A percentile compares a stretch with the other conserved stretches of the same genome.
phyloP scores from a whole-genome alignment of 2,888 invertebrate genomes.

The Chrysotoxum bicinctum region DNA sequence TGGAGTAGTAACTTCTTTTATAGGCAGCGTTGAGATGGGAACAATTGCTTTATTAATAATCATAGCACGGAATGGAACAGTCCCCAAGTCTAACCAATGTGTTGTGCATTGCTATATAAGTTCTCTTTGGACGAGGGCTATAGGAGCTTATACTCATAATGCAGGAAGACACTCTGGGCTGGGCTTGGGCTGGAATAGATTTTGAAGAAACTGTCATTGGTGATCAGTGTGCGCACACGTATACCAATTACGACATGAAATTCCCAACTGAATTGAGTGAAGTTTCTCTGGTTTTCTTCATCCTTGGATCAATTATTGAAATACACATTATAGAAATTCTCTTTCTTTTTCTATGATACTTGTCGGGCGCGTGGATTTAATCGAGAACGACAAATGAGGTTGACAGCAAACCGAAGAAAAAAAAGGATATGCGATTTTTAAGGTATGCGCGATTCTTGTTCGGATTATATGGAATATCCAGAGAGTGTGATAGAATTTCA shows the following conservation, averaged over 20 bases:
- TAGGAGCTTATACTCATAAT: conserved; percentile 30
- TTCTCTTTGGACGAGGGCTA: conserved; percentile 30
- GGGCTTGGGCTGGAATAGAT: conserved; percentile 3
- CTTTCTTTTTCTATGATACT: conserved; percentile 22
- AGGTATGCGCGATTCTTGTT: conserved; percentile 7
- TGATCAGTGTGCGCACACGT: conserved; percentile 61
- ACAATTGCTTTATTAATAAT: conserved; percentile 71
- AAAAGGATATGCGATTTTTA: conserved; percentile 1
- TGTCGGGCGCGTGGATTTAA: conserved; percentile 63
- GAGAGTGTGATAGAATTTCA: neutral
- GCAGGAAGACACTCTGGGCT: conserved; percentile 21
- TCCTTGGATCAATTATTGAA: conserved; percentile 45
- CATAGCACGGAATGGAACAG: conserved; percentile 48
- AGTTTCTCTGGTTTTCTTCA: conserved; percentile 8
- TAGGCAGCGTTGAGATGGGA: conserved; percentile 22
- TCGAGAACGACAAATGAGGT: conserved; percentile 67
- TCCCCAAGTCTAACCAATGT: conserved; percentile 22
- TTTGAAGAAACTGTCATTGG: conserved; percentile 46
- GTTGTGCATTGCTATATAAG: conserved; percentile 46
- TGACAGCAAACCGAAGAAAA: conserved; percentile 17
- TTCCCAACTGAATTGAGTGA: conserved; percentile 52
- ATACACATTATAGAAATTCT: conserved; percentile 32
- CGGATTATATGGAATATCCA: neutral
- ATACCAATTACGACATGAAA: conserved; percentile 70
- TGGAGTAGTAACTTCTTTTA: neutral